phyloP scores from a whole-genome alignment of 2,113 vertebrate species.

The Micromys minutus region DNA sequence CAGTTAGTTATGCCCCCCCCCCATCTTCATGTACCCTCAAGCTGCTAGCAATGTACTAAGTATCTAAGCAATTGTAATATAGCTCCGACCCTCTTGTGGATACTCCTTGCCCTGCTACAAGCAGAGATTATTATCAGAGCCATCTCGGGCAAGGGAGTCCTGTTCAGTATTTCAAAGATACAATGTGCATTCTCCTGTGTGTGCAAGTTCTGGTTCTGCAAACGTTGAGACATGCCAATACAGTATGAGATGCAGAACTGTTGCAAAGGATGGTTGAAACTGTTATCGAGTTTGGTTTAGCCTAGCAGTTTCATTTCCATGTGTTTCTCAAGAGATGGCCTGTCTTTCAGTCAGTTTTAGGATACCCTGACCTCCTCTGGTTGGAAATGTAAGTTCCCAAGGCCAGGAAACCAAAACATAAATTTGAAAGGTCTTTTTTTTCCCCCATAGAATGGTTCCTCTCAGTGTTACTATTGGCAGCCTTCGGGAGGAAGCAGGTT shows the following conservation, averaged over 20 bases:
- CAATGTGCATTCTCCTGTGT: not conserved
- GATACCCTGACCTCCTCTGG: constrained; percentile 58
- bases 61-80: constrained; percentile 40
- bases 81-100: constrained; percentile 32
- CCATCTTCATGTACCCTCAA: not conserved
- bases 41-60: not conserved
- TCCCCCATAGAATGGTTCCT: constrained; percentile 33
- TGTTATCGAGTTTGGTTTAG: not conserved
- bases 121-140: constrained; percentile 34
- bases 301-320: not conserved
- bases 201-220: constrained; percentile 34
- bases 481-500: constrained; percentile 11
- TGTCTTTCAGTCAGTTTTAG: constrained; percentile 12
- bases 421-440: constrained; percentile 32
- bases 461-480: not conserved
- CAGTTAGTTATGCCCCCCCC: not conserved
- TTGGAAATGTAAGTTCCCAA: constrained; percentile 52
- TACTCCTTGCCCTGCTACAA: constrained; percentile 8
- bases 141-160: not conserved
- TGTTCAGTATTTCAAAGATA: constrained; percentile 32
- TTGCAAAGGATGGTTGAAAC: not conserved
- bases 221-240: not conserved
- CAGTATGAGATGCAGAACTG: not conserved
- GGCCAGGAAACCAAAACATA: not conserved
- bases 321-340: not conserved